Base-by-base conservation (phyloP, 2,797 vertebrate species). In the Mus caroli region DNA sequence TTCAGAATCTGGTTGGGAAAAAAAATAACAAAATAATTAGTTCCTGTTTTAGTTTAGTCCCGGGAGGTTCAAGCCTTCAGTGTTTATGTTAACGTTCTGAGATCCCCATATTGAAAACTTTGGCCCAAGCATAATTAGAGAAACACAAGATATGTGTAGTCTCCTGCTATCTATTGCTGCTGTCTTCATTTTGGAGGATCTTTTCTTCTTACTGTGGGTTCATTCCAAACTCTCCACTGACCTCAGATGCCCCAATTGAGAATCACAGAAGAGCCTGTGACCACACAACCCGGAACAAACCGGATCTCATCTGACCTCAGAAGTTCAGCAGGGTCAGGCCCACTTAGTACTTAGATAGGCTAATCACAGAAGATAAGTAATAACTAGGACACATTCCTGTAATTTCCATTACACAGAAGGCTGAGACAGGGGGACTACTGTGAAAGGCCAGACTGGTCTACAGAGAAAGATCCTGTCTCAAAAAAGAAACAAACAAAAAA, bases 1-100 rank as follows among this genome's bases (percentile, higher is more conserved):
- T 97, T 98, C 98, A 94, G 97, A 97, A 82, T 98, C 98, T 98
- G 88, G 60, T 78, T 79, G 43, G 60, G 10, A 7, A 76, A 91
- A 97, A 97, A 78, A 94, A 40, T 37, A 98, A 97, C 93, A 97
- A 93, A 85, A 94, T 76, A 95, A 97, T 97, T 96, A 92, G 56
- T 17, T 93, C 85, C 24, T 58, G 88, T 91, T 60, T 77, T 24
- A 89, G 90, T 95, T 86, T 24, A 86, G 37, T 37, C 95, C 50
- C 52, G 69, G 82, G 43, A 95, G 76, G 37, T 43, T 73, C 8
- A 24, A 40, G 71, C 69, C 40, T n/a, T 73, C 6, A 1, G 26
- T 52, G 73, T 92, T 90, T 82, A 69, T 26, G 34, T 75, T 94
- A 96, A 90, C 60, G 46, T 37, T 28, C 86, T 80, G 22, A 80